Evolutionary conservation across 2,797 vertebrate species (phyloP).

Genomic region (Notoglanidium macrostoma): DNA sequence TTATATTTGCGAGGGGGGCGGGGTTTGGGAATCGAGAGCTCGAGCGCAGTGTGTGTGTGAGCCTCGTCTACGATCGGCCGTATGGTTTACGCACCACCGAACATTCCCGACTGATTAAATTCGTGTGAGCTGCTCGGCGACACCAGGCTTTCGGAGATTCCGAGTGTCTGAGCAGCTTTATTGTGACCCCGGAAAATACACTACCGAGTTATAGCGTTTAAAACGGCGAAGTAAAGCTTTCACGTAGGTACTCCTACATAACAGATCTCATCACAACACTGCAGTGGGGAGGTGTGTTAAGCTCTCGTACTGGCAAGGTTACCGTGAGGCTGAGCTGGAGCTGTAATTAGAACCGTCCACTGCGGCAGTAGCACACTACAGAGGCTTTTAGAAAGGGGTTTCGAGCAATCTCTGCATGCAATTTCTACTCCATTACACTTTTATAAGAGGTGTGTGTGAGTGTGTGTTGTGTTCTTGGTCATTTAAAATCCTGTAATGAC

Average conservation of each 20-base stretch:
- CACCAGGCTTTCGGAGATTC: background rate
- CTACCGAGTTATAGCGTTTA: background rate
- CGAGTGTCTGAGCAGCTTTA: background rate
- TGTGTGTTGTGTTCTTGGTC: background rate
- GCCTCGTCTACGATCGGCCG: background rate
- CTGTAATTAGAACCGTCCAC: conserved; percentile 20
- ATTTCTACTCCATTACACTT: conserved; percentile 23
- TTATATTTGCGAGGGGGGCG: background rate
- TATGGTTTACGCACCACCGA: background rate
- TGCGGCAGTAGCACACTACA: conserved; percentile 4
- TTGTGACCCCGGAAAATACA: background rate
- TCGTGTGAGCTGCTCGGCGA: background rate
- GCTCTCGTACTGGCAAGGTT: background rate
- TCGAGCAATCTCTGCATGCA: background rate
- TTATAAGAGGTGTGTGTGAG: conserved; percentile 22
- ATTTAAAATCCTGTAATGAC: conserved; percentile 25
- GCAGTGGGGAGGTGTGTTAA: background rate
- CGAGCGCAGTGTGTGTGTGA: background rate
- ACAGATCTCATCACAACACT: background rate
- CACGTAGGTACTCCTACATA: background rate
- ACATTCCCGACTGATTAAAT: background rate
- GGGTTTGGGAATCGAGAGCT: background rate
- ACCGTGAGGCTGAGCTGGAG: background rate
- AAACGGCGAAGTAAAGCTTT: background rate
- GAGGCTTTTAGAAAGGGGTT: background rate